phyloP scores from a whole-genome alignment of 1,140 invertebrate genomes.

The Cotesia glomerata region DNA sequence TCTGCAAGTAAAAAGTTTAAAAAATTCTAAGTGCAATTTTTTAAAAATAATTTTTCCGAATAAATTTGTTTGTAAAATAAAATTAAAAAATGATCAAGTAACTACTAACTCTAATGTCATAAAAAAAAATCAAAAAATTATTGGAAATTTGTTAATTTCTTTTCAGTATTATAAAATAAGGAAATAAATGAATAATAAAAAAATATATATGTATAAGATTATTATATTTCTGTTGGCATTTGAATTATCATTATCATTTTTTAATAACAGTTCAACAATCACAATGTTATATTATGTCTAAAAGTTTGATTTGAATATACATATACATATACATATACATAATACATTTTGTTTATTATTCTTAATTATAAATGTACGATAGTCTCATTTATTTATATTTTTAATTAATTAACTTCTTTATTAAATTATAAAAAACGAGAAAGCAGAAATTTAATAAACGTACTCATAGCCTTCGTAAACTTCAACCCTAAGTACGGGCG shows the following conservation, averaged over 20 bases:
- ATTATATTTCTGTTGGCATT: constrained; percentile 24
- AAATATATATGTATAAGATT: constrained; percentile 24
- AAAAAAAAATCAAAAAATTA: no score
- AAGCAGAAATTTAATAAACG: neutral
- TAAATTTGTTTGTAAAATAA: no score
- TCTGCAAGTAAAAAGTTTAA: no score
- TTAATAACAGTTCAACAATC: constrained; percentile 26
- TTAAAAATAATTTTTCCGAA: no score
- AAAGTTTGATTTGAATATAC: constrained; percentile 19
- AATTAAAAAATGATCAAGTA: no score
- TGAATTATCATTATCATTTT: constrained; percentile 10
- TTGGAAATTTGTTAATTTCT: no score
- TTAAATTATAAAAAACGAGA: neutral
- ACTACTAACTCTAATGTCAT: no score
- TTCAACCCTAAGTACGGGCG: neutral
- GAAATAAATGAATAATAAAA: no score
- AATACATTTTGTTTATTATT: neutral
- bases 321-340: constrained; percentile 1
- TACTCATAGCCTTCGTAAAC: neutral
- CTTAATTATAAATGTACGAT: constrained; percentile 3
- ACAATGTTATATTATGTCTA: constrained; percentile 26
- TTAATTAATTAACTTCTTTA: neutral
- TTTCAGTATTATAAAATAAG: no score
- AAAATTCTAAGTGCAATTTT: no score
- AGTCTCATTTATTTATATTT: constrained; percentile 13